Conservation (phyloP, 92 coral and sea anemone genomes). For the Virgularia gustaviana region DNA sequence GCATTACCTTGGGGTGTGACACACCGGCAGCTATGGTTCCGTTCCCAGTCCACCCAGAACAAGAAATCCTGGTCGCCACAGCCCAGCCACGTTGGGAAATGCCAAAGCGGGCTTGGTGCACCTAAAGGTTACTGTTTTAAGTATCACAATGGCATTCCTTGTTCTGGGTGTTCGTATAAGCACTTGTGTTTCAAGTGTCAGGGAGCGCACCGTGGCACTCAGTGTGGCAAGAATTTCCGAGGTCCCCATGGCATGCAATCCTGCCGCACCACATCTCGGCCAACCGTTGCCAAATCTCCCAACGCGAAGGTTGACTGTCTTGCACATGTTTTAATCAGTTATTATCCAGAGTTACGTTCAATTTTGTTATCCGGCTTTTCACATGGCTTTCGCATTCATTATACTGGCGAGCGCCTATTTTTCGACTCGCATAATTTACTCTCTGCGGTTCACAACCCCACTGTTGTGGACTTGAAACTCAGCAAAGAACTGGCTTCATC, state of each 20-base stretch:
- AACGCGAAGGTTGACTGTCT: slow-evolving; percentile 17
- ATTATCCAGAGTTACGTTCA: not conserved
- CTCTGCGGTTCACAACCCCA: slow-evolving; percentile 18
- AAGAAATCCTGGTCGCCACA: not conserved
- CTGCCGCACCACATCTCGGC: not conserved
- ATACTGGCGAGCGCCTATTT: not conserved
- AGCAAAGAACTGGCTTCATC: slow-evolving; percentile 46
- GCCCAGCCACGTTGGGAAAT: too few species aligned
- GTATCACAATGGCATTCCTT: slow-evolving; percentile 6
- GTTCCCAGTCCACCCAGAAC: not conserved
- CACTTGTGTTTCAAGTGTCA: slow-evolving; percentile 24
- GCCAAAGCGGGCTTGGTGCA: not conserved
- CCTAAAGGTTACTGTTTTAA: slow-evolving; percentile 17
- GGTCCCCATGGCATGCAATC: not conserved
- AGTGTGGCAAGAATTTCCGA: slow-evolving; percentile 3
- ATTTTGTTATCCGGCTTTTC: not conserved
- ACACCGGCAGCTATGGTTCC: slow-evolving; percentile 36
- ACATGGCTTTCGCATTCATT: slow-evolving; percentile 31
- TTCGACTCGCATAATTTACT: slow-evolving; percentile 6
- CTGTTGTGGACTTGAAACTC: slow-evolving; percentile 41
- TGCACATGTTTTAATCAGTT: not conserved
- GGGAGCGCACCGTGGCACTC: not conserved
- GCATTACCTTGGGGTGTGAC: slow-evolving; percentile 6
- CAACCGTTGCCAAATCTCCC: not conserved
- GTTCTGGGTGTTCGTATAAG: slow-evolving; percentile 16